Evolutionary conservation across 2,888 invertebrate species (phyloP), one percentile per base, ranked within the genome.

Genomic region (Drosophila stalkeri): DNA sequence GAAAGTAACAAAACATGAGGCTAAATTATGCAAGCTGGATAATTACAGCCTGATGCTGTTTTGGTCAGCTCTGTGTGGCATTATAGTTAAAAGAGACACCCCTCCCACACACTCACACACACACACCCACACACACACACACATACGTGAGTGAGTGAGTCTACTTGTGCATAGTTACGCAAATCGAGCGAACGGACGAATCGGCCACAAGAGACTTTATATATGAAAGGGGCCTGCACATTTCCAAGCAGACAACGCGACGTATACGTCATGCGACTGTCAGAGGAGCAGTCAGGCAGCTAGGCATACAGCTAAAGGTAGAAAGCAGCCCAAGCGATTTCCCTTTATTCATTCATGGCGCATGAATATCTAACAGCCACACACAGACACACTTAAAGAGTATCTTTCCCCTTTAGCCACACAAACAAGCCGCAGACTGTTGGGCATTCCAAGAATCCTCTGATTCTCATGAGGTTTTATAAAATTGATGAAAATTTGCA

Each of bases 321-420:
- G 65, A 59, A 76, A 71, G 49, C 69, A 49, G 41, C 61, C 49
- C 74, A 51, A 77, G 73, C 79, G 69, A 67, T 46, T 54, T 67
- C 59, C 55, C 79, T 89, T 87, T 86, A 89, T 76, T 89, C 90
- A 87, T 87, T 89, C 83, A 89, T 87, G 61, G 49, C 73, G 47
- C 75, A 83, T 83, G 81, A 77, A 81, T 81, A 75, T 80, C 80
- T 82, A 80, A 82, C 39, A 64, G 27, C 52, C 63, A 70, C 66
- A 72, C n/a, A 69, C n/a, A 27, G 16, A 18, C 27, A 54, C 16
- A 47, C 49, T 51, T n/a, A 41, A 18, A 35, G 18, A 4, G 33
- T 35, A 20, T 20, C 20, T 20, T 33, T 9, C 54, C 12, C 54
- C 23, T 39, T 37, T 27, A 18, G 39, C 27, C 41, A 35, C 43